Base-by-base conservation (phyloP, 2,113 vertebrate species). In the Eublepharis macularius region DNA sequence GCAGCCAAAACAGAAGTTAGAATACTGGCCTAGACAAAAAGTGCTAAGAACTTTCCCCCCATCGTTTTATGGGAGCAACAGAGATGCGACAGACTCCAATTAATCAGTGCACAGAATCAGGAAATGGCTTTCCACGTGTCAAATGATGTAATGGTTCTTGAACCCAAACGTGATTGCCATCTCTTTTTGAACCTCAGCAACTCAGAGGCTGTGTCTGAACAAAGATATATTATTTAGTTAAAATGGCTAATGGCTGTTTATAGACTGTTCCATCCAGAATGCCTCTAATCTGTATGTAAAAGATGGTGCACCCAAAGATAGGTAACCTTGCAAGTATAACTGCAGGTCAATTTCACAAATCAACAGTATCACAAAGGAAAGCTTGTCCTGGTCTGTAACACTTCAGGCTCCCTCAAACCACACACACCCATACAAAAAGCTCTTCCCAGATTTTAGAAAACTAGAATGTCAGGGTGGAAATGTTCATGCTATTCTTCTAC, bases 1-100 rank as follows among this genome's bases (percentile, higher is more conserved):
- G 11, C 43, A 69, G 39, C 54, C 69, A 82, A 43, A 60, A 75
- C 32, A 34, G 41, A 83, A 91, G 72, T 19, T 74, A 82, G 72
- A 76, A 26, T 14, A 77, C 49, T 86, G 57, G 29, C 26, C 39
- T 45, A 45, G 39, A 29, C 39, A 43, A 9, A 80, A 36, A 51
- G n/a, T 21, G 7, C 49, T 76, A 21, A 75, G 73, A 76, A 76
- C 7, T 54, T n/a, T 14, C 32, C 32, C 57, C 57, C 19, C 60
- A 29, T 63, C 60, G 29, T 49, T 76, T 12, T 54, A 54, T 36
- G 17, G 47, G 47, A 76, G 14, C 75, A 76, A 76, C 75, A 70
- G 69, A 70, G 36, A 70, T 39, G 17, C 32, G 29, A 32, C 12
- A 32, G 43, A 49, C 26, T 32, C 32, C 43, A 32, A 47, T 29